Evolutionary conservation across 2,113 vertebrate genomes (phyloP).

Genomic region (Protobothrops mucrosquamatus): DNA sequence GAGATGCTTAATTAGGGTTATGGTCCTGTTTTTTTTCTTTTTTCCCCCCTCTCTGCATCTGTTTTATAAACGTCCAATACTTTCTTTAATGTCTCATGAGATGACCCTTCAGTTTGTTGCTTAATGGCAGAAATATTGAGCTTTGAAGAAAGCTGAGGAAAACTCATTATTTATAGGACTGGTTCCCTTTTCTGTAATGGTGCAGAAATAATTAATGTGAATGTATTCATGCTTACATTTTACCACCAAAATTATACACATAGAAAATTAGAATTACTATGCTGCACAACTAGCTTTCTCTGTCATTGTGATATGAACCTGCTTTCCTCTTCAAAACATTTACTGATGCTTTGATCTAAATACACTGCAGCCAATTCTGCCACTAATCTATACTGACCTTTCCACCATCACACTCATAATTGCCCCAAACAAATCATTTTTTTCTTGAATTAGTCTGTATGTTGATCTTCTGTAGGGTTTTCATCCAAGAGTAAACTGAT

Average conservation of each 20-base stretch:
- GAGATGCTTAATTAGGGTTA: constrained; percentile 24
- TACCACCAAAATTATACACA: background rate
- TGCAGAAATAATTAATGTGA: constrained; percentile 37
- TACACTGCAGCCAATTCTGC: background rate
- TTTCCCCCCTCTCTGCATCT: background rate
- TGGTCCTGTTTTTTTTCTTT: background rate
- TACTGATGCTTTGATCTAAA: background rate
- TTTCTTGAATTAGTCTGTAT: background rate
- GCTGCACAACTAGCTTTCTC: constrained; percentile 12
- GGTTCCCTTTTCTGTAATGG: constrained; percentile 11
- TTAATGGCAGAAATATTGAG: constrained; percentile 26
- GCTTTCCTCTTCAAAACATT: background rate
- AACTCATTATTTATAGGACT: constrained; percentile 10
- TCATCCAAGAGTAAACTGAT: background rate
- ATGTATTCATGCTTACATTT: constrained; percentile 15
- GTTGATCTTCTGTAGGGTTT: background rate
- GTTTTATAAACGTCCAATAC: background rate
- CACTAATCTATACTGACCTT: background rate
- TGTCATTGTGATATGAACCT: background rate
- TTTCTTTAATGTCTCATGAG: constrained; percentile 39
- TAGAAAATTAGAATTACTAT: constrained; percentile 22
- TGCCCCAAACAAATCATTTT: background rate
- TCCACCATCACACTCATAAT: background rate
- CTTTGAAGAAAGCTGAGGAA: constrained; percentile 17
- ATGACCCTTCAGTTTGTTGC: constrained; percentile 41